Base-by-base conservation (phyloP, 2,888 invertebrate species). In the Ornithoptera priamus region DNA sequence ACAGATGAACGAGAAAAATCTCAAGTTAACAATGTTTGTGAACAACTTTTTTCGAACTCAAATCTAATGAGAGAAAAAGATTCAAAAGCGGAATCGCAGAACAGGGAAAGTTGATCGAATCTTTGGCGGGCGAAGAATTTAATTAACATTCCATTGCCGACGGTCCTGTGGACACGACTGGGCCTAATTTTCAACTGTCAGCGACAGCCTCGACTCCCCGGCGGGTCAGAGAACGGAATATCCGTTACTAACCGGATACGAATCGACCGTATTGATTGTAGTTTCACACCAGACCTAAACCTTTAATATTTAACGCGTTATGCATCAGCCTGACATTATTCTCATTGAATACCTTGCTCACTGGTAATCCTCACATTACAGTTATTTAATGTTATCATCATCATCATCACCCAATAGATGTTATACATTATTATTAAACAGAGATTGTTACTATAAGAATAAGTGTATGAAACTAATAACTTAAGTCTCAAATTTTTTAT, bases 161-260 rank as follows among this genome's bases (percentile, higher is more conserved):
- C 76, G 73, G 72, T 72, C 73, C 76, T 76, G 85, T 77, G 84
- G 83, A 80, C 82, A 81, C 78, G 74, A 74, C 76, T 75, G 78
- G 77, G 75, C 76, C 80, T 87, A 89, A 88, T 88, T 87, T 85
- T 81, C 75, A 78, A 76, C 85, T 88, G 89, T 87, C 89, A 86
- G 72, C 75, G 69, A 50, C 89, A 88, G 80, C 64, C 72, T 72
- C 76, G 79, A 78, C 81, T 78, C 79, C 84, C 83, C 83, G 68
- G 72, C 73, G 70, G 74, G 75, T 72, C 71, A 72, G 74, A 73
- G 73, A 15, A 46, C 46, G 46, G 46, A 46, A 77, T 74, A 77
- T 67, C 66, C 71, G 73, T 82, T 81, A 82, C 85, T 84, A 82
- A 81, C 84, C 82, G 80, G 39, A 63, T 59, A 67, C 79, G 75